Evolutionary conservation across 2,113 vertebrate genomes (phyloP), one percentile per base, ranked within the genome.

Genomic region (Brachypodius melanocephalos): DNA sequence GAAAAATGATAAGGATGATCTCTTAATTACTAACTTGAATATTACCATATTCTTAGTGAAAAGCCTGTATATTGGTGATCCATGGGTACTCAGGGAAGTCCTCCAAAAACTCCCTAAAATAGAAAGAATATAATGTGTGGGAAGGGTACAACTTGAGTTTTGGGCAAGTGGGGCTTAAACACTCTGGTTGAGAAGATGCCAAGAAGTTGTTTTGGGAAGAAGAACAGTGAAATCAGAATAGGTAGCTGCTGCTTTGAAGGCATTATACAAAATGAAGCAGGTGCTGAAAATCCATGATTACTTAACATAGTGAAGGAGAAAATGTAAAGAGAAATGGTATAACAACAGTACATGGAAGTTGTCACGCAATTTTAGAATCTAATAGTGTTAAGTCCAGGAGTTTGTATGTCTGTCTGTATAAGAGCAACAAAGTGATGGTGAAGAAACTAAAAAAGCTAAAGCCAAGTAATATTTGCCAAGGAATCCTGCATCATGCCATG

Each of bases 391-490:
- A 58, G 67, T 61, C 61, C 63, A 73, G 45, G n/a, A 87, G 71
- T 61, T 51, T 82, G 26, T 24, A 26, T 31, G 14, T 43, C 62
- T 62, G 9, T 58, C 38, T 58, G 29, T 40, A 2, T 57, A 87
- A 82, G 11, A 91, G 38, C 42, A 85, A 88, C 29, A 77, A 93
- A 77, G 43, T 71, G 81, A 85, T 8, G 45, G 71, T 62, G 72
- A 93, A 97, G 71, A 74, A 96, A 93, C 42, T 66, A 18, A 82
- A 55, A 88, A 68, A 78, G 52, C 58, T 81, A 51, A 91, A 91
- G 73, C 75, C 75, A 88, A 96, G 72, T 81, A 90, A 73, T 38
- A 66, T 83, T 88, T 88, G 94, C 82, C 91, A 96, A 93, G 67
- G 78, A 89, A 95, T 80, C 49, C 51, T 83, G 55, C 87, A 91